Base-by-base conservation (phyloP, 2,888 invertebrate species). In the Drosophila birchii region DNA sequence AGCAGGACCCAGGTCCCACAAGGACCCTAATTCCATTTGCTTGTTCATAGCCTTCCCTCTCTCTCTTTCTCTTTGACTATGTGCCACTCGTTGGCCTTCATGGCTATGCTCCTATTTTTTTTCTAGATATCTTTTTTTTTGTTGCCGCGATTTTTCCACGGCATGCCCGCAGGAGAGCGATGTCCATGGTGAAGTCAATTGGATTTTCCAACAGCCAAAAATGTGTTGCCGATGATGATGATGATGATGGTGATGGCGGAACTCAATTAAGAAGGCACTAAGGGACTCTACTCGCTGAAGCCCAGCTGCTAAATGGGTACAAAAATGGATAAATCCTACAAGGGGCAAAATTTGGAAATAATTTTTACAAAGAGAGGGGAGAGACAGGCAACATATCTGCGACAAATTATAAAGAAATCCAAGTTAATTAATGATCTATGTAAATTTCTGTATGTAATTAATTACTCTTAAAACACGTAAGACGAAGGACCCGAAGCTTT, bases 361-460 rank as follows among this genome's bases (percentile, higher is more conserved):
- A 39, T 38, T 63, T 63, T 63, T 41, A 47, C 34, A 58, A 53
- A 6, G 36, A 16, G 36, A 53, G 8, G 32, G 36, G 20, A 23
- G 43, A 61, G 47, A 53, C 20, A 11, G 20, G 47, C 39, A 62
- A 45, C 51, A 53, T 53, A 53, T 53, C 51, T 44, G 57, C 38
- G 51, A 44, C 23, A 58, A 56, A 41, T 45, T 23, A 47, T 18
- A 18, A n/a, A 45, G 26, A 57, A 34, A 68, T 51, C 39, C 43
- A 51, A 69, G 49, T 41, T 49, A 44, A 54, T 58, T 36, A 57
- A 54, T 39, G 51, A 75, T 87, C 75, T 64, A 74, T 87, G 82
- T 87, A 85, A 78, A 82, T 86, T 81, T 76, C 74, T 86, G 87
- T 84, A 86, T 82, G 81, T 82, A 84, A 75, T 78, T 78, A 79